phyloP scores from a whole-genome alignment of 2,113 vertebrate genomes.

The Myrmophylax atrothorax region DNA sequence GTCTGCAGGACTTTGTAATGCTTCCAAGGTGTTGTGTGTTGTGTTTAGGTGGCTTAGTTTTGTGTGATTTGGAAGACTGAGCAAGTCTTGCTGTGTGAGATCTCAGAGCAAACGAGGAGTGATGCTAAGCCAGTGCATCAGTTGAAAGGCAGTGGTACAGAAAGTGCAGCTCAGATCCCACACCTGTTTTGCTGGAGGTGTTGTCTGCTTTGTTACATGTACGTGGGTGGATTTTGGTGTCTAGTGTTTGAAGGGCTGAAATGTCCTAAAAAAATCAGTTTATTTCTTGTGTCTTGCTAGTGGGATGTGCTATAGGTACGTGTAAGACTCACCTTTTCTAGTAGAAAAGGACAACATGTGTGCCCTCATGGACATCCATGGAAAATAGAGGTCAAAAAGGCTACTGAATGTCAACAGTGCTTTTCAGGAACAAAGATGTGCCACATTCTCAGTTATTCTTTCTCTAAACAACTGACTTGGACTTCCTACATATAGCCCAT shows the following conservation, averaged over 20 bases:
- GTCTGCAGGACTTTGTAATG: neutral
- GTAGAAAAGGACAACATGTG: neutral
- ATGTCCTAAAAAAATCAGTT: neutral
- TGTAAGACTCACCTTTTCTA: neutral
- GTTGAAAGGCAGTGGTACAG: neutral
- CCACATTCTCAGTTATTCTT: neutral
- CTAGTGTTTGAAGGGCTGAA: neutral
- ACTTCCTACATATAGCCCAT: neutral
- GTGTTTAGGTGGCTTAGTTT: neutral
- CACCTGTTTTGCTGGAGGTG: neutral
- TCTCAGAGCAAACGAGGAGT: neutral
- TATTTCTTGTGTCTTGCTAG: neutral
- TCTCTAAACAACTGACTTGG: neutral
- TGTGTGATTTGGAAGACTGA: neutral
- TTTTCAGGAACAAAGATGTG: neutral
- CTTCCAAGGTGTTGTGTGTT: neutral
- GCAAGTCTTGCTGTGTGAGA: neutral
- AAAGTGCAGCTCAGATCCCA: neutral
- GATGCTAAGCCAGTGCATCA: neutral
- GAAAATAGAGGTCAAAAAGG: neutral
- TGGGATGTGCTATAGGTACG: neutral
- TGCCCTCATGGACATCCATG: neutral
- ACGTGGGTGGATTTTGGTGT: neutral
- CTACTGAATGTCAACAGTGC: neutral
- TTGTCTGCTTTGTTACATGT: neutral